phyloP scores from a whole-genome alignment of 2,797 vertebrate species.

The Rhynchotus rufescens region DNA sequence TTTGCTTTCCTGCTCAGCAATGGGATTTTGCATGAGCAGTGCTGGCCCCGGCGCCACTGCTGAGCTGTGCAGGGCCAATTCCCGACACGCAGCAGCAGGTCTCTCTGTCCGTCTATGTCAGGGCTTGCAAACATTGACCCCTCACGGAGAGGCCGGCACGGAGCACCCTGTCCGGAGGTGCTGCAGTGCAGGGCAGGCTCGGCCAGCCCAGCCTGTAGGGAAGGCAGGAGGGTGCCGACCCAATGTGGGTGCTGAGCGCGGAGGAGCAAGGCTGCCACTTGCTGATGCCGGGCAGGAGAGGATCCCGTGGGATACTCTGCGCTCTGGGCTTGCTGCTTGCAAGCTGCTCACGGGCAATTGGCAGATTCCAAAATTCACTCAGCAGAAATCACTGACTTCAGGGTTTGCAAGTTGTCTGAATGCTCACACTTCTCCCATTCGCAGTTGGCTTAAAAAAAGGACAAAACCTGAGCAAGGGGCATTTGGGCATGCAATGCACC shows the following conservation, averaged over 20 bases:
- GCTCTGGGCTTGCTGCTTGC: neutral
- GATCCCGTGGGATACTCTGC: neutral
- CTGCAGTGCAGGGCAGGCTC: neutral
- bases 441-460: neutral
- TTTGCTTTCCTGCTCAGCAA: neutral
- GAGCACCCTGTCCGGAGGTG: neutral
- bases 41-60: fast-evolving
- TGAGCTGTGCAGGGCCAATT: neutral
- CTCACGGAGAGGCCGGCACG: fast-evolving
- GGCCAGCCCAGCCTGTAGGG: neutral
- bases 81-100: neutral
- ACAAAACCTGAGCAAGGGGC: neutral
- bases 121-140: fast-evolving
- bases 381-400: conserved; percentile 49
- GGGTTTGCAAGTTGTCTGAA: conserved; percentile 59
- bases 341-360: conserved; percentile 37
- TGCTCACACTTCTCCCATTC: conserved; percentile 46
- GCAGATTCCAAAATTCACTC: conserved; percentile 28
- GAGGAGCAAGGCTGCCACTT: neutral
- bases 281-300: neutral
- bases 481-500: neutral
- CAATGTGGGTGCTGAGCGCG: neutral
- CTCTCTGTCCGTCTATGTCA: neutral
- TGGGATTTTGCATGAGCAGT: neutral
- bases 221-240: neutral